A percentile compares a stretch with the other conserved stretches of the same genome.
Evolutionary conservation across 2,797 vertebrate species (phyloP).

Genomic region (Amblyraja radiata): DNA sequence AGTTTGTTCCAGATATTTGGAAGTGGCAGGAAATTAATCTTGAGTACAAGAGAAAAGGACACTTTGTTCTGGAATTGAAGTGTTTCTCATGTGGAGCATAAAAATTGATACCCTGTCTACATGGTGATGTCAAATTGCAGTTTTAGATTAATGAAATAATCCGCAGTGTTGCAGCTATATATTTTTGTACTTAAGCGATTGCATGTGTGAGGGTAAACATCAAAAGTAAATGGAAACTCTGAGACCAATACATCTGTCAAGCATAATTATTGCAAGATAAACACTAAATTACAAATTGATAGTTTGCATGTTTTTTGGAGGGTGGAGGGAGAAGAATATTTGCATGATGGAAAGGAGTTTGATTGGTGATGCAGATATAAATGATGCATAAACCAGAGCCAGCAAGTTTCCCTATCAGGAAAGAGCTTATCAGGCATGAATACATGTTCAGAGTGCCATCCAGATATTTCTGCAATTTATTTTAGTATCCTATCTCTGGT

Average conservation of each 20-base stretch:
- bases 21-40: slow-evolving; percentile 24
- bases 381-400: neutral
- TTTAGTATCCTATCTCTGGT: too few species aligned
- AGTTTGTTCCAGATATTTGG: slow-evolving; percentile 25
- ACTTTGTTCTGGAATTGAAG: slow-evolving; percentile 17
- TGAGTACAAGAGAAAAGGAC: neutral
- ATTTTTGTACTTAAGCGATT: neutral
- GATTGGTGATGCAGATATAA: neutral
- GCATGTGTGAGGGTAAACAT: neutral
- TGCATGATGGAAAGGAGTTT: neutral
- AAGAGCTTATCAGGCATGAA: neutral
- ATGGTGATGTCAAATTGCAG: neutral
- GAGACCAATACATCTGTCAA: neutral
- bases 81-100: neutral
- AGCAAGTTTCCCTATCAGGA: neutral
- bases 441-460: too few species aligned
- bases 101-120: neutral
- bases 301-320: neutral
- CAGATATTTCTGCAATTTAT: too few species aligned
- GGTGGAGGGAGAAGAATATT: neutral
- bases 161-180: neutral
- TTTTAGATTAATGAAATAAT: neutral
- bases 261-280: neutral
- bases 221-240: neutral
- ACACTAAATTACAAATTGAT: neutral